Base-by-base conservation (phyloP, 1,140 invertebrate genomes). In the Micrasema minimum region DNA sequence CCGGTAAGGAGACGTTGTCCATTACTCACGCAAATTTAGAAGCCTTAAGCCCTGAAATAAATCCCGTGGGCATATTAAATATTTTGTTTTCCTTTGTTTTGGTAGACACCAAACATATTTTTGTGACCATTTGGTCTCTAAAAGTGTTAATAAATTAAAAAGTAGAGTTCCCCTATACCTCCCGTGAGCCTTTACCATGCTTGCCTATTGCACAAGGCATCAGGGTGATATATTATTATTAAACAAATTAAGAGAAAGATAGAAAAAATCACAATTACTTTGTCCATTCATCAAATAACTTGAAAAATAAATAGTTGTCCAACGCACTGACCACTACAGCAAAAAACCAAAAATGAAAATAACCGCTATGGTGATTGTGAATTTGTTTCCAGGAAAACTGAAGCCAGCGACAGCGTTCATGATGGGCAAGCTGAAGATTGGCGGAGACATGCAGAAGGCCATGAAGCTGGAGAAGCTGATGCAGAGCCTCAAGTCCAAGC, bases 381-480 rank as follows among this genome's bases (percentile, higher is more conserved):
- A n/a, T n/a, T n/a, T n/a, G n/a, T n/a, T 81, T 80, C 70, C 78
- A 90, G 93, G 94, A 26, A 93, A 95, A 85, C 76, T 97, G 69
- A 97, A 97, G 80, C 91, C 97, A 9, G 90, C 95, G 0, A 89
- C 90, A 20, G 96, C 97, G 9, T 98, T 97, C 80, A 97, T 99
- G 96, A 91, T 91, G 78, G 97, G 97, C 26, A 99, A 98, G 85
- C 83, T 99, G 48, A 98, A 97, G 85, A 95, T 99, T 68, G 90
- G 88, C 75, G 97, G 97, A 0, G 95, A 97, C 79, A 86, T 99
- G 78, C 91, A 92, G 74, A 93, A 97, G 79, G 97, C 97, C 1
- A 95, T 99, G 91, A 97, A 98, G 81, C 80, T 99, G 66, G 97
- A 99, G 81, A 97, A 96, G 82, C 84, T 99, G 45, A 95, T 99